These are phyloP conservation scores for Nannoperca obscura DNA, from an alignment of 2,797 vertebrate genomes.

Conservation along the genomic window DNA sequence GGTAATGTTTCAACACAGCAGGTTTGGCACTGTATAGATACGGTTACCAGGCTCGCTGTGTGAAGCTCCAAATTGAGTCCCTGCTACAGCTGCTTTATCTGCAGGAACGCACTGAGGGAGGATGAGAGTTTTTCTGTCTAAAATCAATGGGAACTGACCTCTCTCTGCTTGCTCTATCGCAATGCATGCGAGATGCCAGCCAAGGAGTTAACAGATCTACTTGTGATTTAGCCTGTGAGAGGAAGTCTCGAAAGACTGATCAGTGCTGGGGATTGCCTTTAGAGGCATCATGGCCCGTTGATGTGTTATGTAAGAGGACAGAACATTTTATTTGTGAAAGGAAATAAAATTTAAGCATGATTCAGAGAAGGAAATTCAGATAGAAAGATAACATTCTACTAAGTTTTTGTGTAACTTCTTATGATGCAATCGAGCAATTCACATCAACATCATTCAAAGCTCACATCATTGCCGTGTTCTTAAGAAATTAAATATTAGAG, in stretches of 20 bases:
- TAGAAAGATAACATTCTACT: not conserved
- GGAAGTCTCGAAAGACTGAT: not conserved
- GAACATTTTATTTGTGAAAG: not conserved
- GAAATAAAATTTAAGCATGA: not conserved
- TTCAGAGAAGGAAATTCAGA: not conserved
- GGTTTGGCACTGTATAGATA: constrained; percentile 20
- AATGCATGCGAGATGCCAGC: not conserved
- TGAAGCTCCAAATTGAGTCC: constrained; percentile 52
- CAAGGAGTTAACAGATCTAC: constrained; percentile 31
- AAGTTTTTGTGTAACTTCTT: no score
- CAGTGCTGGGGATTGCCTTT: not conserved
- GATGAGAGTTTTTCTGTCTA: constrained; percentile 35
- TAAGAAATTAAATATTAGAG: no score
- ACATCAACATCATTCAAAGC: no score
- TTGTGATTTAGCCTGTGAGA: not conserved
- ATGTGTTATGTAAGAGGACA: not conserved
- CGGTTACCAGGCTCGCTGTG: constrained; percentile 13
- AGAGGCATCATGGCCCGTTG: not conserved
- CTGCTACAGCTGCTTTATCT: constrained; percentile 41
- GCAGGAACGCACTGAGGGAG: constrained; percentile 1
- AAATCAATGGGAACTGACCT: constrained; percentile 55
- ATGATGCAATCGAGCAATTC: no score
- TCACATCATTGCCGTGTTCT: no score
- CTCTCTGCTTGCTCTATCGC: constrained; percentile 1
- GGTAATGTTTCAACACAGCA: constrained; percentile 31